Conservation (phyloP, 2,888 invertebrate genomes). For the Myopa tessellatipennis region DNA sequence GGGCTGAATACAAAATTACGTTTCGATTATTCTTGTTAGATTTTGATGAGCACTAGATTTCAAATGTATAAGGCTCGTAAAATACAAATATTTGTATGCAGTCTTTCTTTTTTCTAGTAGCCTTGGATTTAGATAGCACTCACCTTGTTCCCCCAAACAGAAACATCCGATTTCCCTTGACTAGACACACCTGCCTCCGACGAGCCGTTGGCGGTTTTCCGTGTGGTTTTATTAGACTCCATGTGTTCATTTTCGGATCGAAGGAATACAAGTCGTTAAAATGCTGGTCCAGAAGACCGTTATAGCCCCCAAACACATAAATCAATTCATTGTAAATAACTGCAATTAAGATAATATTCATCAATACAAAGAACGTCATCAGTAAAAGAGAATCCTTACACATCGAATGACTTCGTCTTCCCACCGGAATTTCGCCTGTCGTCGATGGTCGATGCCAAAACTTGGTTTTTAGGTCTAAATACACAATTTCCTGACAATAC, state of each 20-base stretch:
- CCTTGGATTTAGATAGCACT: slow-evolving; percentile 38
- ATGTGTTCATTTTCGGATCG: slow-evolving; percentile 72
- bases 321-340: slow-evolving; percentile 82
- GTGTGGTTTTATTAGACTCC: slow-evolving; percentile 73
- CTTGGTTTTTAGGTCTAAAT: slow-evolving; percentile 77
- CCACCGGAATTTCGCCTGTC: slow-evolving; percentile 77
- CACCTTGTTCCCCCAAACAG: slow-evolving; percentile 93
- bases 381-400: slow-evolving; percentile 72
- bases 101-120: background rate
- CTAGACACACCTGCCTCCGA: slow-evolving; percentile 83
- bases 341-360: slow-evolving; percentile 66
- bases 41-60: background rate
- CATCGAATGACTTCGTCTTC: slow-evolving; percentile 90
- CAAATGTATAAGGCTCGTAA: too few relatives aligned
- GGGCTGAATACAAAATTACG: slow-evolving; percentile 44
- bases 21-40: background rate
- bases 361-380: background rate
- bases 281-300: slow-evolving; percentile 80
- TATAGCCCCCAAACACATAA: slow-evolving; percentile 92
- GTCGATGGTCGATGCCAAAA: slow-evolving; percentile 77
- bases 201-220: slow-evolving; percentile 76
- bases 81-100: too few relatives aligned
- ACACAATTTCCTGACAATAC: slow-evolving; percentile 82
- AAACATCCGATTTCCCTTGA: slow-evolving; percentile 79
- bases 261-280: slow-evolving; percentile 87